A percentile compares a stretch with the other conserved stretches of the same genome.
Conservation (phyloP, 2,113 vertebrate species). For the Muntiacus muntjak region DNA sequence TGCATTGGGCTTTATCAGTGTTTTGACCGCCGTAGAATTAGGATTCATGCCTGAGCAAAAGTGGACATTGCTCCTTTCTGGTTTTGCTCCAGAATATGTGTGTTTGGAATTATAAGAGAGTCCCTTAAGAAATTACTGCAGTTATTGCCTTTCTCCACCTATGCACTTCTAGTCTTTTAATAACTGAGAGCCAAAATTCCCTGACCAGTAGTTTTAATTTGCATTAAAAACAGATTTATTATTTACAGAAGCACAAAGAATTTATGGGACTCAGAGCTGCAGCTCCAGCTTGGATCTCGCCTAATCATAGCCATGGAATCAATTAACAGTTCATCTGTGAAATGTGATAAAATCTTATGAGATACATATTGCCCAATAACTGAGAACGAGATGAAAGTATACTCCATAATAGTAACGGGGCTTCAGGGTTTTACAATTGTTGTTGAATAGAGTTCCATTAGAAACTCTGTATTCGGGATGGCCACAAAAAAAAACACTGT, state of each 20-base stretch:
- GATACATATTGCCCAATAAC: constrained; percentile 72
- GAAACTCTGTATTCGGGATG: constrained; percentile 60
- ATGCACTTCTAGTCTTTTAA: constrained; percentile 50
- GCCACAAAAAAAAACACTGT: background rate
- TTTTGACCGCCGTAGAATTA: constrained; percentile 22
- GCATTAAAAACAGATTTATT: constrained; percentile 71
- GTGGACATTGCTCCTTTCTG: background rate
- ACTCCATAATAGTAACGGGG: constrained; percentile 7
- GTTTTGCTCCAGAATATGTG: constrained; percentile 8
- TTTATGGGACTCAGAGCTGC: constrained; percentile 65
- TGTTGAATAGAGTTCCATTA: constrained; percentile 56
- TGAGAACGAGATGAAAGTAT: constrained; percentile 63
- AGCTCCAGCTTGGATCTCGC: constrained; percentile 58
- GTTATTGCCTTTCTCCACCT: constrained; percentile 47
- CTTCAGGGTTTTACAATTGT: constrained; percentile 66
- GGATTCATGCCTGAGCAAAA: background rate
- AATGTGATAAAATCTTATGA: constrained; percentile 70
- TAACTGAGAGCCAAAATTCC: constrained; percentile 61
- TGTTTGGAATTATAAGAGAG: constrained; percentile 30
- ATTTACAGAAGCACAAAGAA: constrained; percentile 63
- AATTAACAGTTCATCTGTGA: constrained; percentile 73
- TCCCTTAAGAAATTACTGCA: constrained; percentile 42
- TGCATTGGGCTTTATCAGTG: constrained; percentile 24
- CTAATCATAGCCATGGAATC: constrained; percentile 62
- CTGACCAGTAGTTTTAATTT: constrained; percentile 65